Evolutionary conservation across 2,888 invertebrate genomes (phyloP), one percentile per base, ranked within the genome.

Genomic region (Agrochola lota): DNA sequence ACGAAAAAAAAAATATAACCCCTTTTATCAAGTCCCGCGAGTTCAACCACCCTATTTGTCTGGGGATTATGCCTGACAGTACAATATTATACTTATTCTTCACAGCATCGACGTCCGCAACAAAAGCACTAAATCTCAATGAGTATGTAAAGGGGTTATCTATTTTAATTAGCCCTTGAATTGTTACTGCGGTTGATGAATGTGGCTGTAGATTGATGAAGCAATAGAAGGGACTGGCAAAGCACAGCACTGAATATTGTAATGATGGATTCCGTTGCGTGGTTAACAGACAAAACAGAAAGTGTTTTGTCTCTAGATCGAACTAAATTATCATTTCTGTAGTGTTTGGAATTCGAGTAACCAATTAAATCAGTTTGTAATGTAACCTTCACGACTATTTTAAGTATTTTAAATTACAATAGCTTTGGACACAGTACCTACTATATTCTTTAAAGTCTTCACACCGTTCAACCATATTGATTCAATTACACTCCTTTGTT

Each of bases 111-210:
- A 83, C 49, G 35, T 4, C 12, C 43, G 26, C 59, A 64, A 82
- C 69, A 83, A 82, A 75, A 46, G 87, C 88, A 91, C 89, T 94
- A 94, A 96, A 95, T 94, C 94, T 93, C 91, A 92, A 92, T 94
- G 92, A 93, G 91, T 94, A 94, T 94, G 94, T 94, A 95, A 95
- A 94, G 94, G 93, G 94, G 91, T 92, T 95, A 95, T 96, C 95
- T 95, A 95, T 96, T 96, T 95, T 96, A 96, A 96, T 96, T 96
- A 96, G 94, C 88, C 89, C 85, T 90, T 88, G 91, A 90, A 93
- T 88, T 88, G 88, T 88, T 88, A 82, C 69, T 64, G 74, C 74
- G 77, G 73, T 88, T 88, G 87, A 88, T 88, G 70, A 83, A 88
- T 88, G 85, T 72, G 46, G 11, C 4, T 62, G 74, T 73, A 88